Base-by-base conservation (phyloP, 2,797 vertebrate species). In the Kryptolebias ocellatus region DNA sequence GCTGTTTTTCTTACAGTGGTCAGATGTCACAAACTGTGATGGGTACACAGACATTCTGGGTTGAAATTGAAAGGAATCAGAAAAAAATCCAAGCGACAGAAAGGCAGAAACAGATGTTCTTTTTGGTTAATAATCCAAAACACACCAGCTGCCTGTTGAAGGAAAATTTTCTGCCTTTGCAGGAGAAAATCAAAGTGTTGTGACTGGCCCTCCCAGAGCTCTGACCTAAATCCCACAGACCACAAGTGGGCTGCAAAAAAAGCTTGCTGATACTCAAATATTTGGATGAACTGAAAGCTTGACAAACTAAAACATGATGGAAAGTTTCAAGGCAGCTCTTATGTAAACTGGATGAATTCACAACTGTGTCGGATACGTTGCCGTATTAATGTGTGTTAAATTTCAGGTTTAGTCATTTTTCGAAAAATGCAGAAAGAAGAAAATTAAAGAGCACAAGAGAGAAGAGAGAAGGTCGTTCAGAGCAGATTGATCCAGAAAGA, bases 191-290 rank as follows among this genome's bases (percentile, higher is more conserved):
- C 42, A 47, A 39, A 51, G 51, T 49, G 45, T 63, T 51, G 20
- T 37, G 4, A 28, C 34, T 46, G 24, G 9, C 57, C 52, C 42
- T 60, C 42, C 47, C 55, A 10, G n/a, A 65, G 62, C 31, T 60
- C 24, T 72, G 70, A 66, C 53, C 68, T 70, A 45, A 58, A 70
- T 27, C 24, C 24, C 37, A 46, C 53, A 45, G 17, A 63, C n/a
- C 53, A 58, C 53, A 29, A 56, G 31, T 39, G 29, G 31, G 2
- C 39, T 20, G 28, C n/a, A 53, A 54, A 64, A 28, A 4, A 18
- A 29, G 24, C 31, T 45, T 20, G n/a, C 5, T 39, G 49, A 51
- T 47, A 4, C 64, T 58, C 9, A 37, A 53, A n/a, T 53, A 42
- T 51, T 15, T 39, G 27, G 46, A 47, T 28, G 17, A 31, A 55